These are phyloP conservation scores for Apolygus lucorum DNA, from an alignment of 1,140 invertebrate species.

Conservation along the genomic window DNA sequence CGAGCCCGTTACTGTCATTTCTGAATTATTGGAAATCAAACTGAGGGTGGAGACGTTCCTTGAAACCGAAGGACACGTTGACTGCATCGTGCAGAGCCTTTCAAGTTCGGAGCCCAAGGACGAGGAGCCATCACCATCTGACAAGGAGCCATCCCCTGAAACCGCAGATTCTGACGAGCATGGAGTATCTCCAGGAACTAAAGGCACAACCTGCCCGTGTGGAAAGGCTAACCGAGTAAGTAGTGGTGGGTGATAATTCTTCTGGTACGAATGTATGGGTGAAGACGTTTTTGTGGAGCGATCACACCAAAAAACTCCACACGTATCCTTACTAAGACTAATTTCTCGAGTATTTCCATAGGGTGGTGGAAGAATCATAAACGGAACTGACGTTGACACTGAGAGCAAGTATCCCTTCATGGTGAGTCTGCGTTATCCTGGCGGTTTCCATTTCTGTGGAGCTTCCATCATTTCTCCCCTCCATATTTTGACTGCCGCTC, in stretches of 20 bases:
- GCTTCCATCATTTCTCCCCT: constrained; percentile 44
- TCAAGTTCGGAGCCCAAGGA: neutral
- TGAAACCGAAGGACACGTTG: neutral
- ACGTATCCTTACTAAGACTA: too few relatives aligned
- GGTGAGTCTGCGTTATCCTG: neutral
- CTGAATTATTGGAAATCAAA: neutral
- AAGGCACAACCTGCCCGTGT: neutral
- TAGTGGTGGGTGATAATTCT: neutral
- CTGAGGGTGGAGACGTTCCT: neutral
- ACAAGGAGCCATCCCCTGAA: neutral
- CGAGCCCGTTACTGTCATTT: neutral
- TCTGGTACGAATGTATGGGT: neutral
- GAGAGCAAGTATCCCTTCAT: constrained; percentile 14
- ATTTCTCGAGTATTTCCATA: too few relatives aligned
- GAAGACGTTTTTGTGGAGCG: neutral
- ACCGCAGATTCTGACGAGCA: constrained; percentile 8
- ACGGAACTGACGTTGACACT: neutral
- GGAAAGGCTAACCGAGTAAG: constrained; percentile 13
- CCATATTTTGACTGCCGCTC: constrained; percentile 49
- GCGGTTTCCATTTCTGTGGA: constrained; percentile 46
- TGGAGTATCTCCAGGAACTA: constrained; percentile 1
- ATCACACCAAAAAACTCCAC: neutral
- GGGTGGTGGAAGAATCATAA: neutral
- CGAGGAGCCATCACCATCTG: too few relatives aligned
- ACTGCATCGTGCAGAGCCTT: neutral